These are phyloP conservation scores for Antheraea pernyi DNA, from an alignment of 1,140 invertebrate species.

Conservation along the genomic window DNA sequence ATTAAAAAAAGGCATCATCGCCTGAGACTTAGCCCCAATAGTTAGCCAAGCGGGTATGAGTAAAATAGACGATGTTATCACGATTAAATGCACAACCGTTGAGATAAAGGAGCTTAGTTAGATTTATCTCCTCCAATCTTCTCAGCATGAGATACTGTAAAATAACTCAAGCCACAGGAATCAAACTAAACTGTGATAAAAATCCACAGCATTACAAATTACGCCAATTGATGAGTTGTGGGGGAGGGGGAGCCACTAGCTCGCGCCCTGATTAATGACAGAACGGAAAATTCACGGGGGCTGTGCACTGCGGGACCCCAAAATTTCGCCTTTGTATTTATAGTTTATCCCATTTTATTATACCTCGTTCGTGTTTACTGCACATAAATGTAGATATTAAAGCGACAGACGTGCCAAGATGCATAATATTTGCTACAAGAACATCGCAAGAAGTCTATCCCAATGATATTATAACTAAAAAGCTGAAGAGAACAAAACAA, in stretches of 20 bases:
- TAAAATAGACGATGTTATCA: no score
- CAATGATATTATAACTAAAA: no score
- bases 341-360: slow-evolving; percentile 61
- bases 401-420: not conserved
- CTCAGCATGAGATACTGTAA: no score
- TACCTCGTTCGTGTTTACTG: not conserved
- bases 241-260: slow-evolving; percentile 13
- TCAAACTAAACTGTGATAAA: not conserved
- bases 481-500: no score
- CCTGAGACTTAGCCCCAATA: no score
- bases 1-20: no score
- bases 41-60: no score
- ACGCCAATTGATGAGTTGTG: not conserved
- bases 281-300: slow-evolving; percentile 32
- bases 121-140: no score
- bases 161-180: no score
- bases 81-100: no score
- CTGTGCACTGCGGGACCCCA: slow-evolving; percentile 31
- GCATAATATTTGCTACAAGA: not conserved
- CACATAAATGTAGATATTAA: not conserved
- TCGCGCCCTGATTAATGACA: slow-evolving; percentile 50
- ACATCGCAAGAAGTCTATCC: not conserved
- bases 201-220: not conserved
- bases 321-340: slow-evolving; percentile 57
- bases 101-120: no score